phyloP scores from a whole-genome alignment of 2,797 vertebrate species.

The Eleutherodactylus coqui region DNA sequence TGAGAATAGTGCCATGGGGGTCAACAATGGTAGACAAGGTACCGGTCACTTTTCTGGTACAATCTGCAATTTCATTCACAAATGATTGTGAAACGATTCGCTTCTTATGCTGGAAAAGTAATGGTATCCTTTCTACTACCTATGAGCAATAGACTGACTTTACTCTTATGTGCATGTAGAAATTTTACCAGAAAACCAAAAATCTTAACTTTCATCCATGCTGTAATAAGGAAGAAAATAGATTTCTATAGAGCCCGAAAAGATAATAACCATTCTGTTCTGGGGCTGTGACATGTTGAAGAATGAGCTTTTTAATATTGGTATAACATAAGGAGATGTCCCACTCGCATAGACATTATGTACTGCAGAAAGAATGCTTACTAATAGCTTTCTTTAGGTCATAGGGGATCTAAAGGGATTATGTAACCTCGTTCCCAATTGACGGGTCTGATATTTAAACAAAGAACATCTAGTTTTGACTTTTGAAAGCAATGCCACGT shows the following conservation, averaged over 20 bases:
- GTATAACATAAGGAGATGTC: constrained; percentile 37
- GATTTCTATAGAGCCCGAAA: neutral
- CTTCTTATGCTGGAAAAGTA: no score
- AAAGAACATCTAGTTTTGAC: constrained; percentile 27
- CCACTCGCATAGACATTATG: constrained; percentile 38
- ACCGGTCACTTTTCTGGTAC: no score
- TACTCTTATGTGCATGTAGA: neutral
- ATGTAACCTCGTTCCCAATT: constrained; percentile 28
- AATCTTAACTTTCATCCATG: neutral
- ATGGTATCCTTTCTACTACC: no score
- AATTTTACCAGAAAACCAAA: neutral
- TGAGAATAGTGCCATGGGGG: no score
- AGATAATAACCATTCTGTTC: neutral
- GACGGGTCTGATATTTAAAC: constrained; percentile 41
- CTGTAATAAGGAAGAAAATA: neutral
- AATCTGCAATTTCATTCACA: no score
- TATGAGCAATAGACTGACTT: no score
- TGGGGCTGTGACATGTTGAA: neutral
- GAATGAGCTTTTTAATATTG: constrained; percentile 20
- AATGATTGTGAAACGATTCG: no score
- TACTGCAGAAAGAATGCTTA: constrained; percentile 46
- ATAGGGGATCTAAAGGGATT: constrained; percentile 36
- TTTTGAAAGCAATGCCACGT: constrained; percentile 17
- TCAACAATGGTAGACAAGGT: no score
- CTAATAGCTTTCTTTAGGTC: constrained; percentile 38